Conservation (phyloP, 1,140 invertebrate genomes). For the Habropoda laboriosa region DNA sequence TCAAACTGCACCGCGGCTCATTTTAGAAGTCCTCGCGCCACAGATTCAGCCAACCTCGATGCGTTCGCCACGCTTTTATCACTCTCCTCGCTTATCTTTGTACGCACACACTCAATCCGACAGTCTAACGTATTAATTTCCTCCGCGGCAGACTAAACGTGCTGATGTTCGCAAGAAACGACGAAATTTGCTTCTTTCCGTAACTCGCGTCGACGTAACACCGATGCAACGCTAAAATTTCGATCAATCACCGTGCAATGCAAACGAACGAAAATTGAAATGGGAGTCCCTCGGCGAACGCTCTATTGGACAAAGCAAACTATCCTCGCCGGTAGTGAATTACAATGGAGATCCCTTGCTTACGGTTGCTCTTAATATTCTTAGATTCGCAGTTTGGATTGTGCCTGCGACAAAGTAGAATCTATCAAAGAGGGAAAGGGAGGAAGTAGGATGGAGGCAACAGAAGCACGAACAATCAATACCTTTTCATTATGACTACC, state of each 20-base stretch:
- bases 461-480: constrained; percentile 58
- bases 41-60: too few relatives aligned
- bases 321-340: constrained; percentile 31
- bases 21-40: too few relatives aligned
- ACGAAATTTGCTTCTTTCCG: too few relatives aligned
- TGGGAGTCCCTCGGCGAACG: constrained; percentile 50
- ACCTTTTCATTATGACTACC: constrained; percentile 69
- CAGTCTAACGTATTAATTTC: too few relatives aligned
- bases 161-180: too few relatives aligned
- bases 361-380: constrained; percentile 15
- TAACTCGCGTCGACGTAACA: too few relatives aligned
- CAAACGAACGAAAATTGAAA: constrained; percentile 15
- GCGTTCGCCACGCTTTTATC: too few relatives aligned
- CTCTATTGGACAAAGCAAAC: constrained; percentile 50
- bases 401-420: not conserved
- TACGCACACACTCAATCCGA: too few relatives aligned
- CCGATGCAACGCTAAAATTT: not conserved
- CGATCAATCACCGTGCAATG: constrained; percentile 7
- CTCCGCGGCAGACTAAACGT: too few relatives aligned
- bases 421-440: not conserved
- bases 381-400: constrained; percentile 51
- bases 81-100: too few relatives aligned
- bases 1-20: too few relatives aligned
- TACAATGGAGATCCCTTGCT: constrained; percentile 14
- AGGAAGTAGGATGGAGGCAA: constrained; percentile 4